Conservation (phyloP, 2,113 vertebrate species). For the Candoia aspera region DNA sequence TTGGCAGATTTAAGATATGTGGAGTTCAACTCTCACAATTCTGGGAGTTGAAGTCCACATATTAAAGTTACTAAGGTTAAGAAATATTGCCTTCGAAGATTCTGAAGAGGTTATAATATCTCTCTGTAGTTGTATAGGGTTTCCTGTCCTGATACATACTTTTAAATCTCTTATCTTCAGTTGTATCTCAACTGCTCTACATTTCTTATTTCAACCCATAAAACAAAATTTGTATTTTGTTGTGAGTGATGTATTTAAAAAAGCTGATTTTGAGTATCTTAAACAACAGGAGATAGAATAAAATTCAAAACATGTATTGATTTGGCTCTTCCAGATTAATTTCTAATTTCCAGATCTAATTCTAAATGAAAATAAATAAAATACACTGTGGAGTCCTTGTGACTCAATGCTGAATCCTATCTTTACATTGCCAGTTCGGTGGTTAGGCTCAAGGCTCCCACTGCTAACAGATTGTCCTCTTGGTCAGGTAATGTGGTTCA, state of each 20-base stretch:
- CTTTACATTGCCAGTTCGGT: neutral
- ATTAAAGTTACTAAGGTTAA: neutral
- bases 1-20: neutral
- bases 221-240: neutral
- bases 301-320: neutral
- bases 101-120: neutral
- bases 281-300: neutral
- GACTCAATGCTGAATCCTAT: neutral
- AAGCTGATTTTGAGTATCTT: neutral
- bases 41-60: neutral
- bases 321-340: neutral
- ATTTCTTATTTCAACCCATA: neutral
- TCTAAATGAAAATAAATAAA: neutral
- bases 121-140: neutral
- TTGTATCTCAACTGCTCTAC: conserved; percentile 1
- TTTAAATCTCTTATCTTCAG: neutral
- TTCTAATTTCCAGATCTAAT: too few species aligned
- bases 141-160: conserved; percentile 7
- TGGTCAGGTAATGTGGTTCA: neutral
- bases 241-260: neutral
- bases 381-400: neutral
- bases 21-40: neutral
- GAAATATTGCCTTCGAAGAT: neutral
- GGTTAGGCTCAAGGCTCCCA: neutral
- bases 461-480: neutral